phyloP scores from a whole-genome alignment of 2,888 invertebrate species.

The Eupithecia pulchellata region DNA sequence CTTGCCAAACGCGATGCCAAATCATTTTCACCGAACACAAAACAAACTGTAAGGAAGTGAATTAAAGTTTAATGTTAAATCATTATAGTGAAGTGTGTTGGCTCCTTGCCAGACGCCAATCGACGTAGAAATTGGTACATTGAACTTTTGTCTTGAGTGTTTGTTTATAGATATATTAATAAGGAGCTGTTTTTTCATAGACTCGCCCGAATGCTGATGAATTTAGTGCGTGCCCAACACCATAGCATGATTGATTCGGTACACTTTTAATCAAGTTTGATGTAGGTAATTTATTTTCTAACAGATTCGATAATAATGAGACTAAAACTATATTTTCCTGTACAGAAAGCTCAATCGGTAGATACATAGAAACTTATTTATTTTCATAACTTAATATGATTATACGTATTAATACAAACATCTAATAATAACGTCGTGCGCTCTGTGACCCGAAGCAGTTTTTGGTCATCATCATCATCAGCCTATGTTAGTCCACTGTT shows the following conservation, averaged over 20 bases:
- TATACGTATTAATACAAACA: too few relatives aligned
- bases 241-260: not conserved
- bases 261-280: not conserved
- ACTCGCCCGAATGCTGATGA: not conserved
- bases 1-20: constrained; percentile 23
- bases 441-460: too few relatives aligned
- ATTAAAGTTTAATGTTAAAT: constrained; percentile 59
- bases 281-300: too few relatives aligned
- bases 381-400: too few relatives aligned
- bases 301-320: not conserved
- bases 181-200: not conserved
- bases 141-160: constrained; percentile 67
- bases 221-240: not conserved
- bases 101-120: constrained; percentile 73
- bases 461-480: too few relatives aligned
- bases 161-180: constrained; percentile 37
- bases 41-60: constrained; percentile 71
- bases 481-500: too few relatives aligned
- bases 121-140: constrained; percentile 63
- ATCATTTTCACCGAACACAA: constrained; percentile 33
- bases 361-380: too few relatives aligned
- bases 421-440: too few relatives aligned
- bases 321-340: too few relatives aligned
- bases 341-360: too few relatives aligned
- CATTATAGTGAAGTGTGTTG: constrained; percentile 77